Evolutionary conservation across 2,888 invertebrate genomes (phyloP), one percentile per base, ranked within the genome.

Genomic region (Andrena fulva): DNA sequence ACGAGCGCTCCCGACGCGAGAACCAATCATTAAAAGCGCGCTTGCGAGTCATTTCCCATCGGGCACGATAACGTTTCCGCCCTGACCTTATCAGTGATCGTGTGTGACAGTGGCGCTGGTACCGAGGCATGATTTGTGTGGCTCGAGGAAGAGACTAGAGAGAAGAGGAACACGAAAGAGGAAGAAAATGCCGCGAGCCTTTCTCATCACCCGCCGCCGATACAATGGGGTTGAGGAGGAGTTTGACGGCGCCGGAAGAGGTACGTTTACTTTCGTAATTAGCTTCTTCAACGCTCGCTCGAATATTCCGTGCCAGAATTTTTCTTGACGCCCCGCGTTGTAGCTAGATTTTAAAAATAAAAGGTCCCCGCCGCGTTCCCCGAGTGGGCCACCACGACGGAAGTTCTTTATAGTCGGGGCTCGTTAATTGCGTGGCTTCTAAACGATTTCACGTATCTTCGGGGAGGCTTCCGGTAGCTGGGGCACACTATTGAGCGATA

Each of bases 131-230:
- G 85, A 71, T 20, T 70, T 69, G 80, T 82, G 86, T 29, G 66
- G 20, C 62, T 67, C 56, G 24, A 68, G 56, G 42, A 42, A 60
- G 50, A 31, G 50, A 62, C 6, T 66, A 70, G 50, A 76, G 29
- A 63, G 50, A 60, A 60, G 59, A 60, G 48, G 64, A 76, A 52
- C 33, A 60, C 59, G 48, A 50, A 77, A 50, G 31, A 24, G 42
- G 64, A 74, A 42, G 77, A 88, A 89, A 70, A 96, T 96, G 96
- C 96, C 96, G 87, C 94, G 96, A 90, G 96, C 96, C 82, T 96
- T 96, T 91, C 94, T 96, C 70, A 95, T 96, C 90, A 96, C 96
- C 24, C 96, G 96, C 92, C 95, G 95, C 54, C 94, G 96, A 74
- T 96, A 96, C 93, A 92, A 93, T 80, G 93, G 92, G 64, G 89